Percentiles rank a stretch among this genome's conserved stretches.
Conservation (phyloP, 2,888 invertebrate genomes). For the Epinotia brunnichana region DNA sequence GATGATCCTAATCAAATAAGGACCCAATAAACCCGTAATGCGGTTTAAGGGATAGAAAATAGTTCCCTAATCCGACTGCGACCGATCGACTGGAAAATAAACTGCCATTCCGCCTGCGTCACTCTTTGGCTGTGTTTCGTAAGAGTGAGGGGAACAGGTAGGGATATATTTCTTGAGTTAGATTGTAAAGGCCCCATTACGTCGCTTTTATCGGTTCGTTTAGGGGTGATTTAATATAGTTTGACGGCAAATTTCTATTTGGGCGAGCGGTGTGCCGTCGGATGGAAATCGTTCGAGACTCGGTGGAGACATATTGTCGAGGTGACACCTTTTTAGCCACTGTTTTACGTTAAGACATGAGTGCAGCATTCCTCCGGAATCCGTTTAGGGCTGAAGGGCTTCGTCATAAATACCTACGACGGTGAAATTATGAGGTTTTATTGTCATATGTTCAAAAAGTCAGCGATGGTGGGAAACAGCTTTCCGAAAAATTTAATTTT, state of each 20-base stretch:
- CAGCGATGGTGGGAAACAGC: no score
- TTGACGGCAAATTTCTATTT: constrained; percentile 20
- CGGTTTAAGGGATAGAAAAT: constrained; percentile 1
- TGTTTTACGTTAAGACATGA: background rate
- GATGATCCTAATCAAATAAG: constrained; percentile 24
- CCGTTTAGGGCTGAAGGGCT: background rate
- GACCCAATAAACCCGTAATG: constrained; percentile 20
- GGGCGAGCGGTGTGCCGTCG: background rate
- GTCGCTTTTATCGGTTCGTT: constrained; percentile 19
- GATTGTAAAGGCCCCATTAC: constrained; percentile 11
- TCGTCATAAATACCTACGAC: background rate
- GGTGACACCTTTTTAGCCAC: background rate
- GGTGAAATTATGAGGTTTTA: no score
- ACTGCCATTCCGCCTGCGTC: constrained; percentile 6
- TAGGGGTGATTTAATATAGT: constrained; percentile 25
- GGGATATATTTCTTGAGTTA: background rate
- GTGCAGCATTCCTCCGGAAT: background rate
- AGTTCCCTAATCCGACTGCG: constrained; percentile 7
- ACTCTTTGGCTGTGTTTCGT: background rate
- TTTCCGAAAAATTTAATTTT: no score
- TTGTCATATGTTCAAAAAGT: no score
- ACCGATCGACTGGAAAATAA: constrained; percentile 6
- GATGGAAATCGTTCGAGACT: background rate
- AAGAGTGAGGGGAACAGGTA: background rate
- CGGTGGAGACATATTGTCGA: background rate